phyloP scores from a whole-genome alignment of 2,797 vertebrate genomes.

The Pantherophis vulpinus region DNA sequence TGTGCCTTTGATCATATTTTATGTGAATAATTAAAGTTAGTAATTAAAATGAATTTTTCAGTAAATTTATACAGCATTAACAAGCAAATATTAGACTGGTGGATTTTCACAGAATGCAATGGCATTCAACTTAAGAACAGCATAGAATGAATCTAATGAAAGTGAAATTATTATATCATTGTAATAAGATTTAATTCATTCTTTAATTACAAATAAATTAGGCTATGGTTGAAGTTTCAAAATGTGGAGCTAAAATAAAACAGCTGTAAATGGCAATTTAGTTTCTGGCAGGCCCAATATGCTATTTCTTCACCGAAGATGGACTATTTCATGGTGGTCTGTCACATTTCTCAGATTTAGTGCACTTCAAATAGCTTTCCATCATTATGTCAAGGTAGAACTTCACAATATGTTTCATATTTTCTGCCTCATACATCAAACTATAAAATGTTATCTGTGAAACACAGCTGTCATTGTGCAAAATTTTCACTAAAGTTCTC shows the following conservation, averaged over 20 bases:
- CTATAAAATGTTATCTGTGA: constrained; percentile 71
- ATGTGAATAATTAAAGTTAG: constrained; percentile 1
- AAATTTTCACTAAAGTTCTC: constrained; percentile 76
- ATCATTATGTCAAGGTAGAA: constrained; percentile 71
- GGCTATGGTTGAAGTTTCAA: not conserved
- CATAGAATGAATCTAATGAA: not conserved
- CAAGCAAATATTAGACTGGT: not conserved
- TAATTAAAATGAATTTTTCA: constrained; percentile 6
- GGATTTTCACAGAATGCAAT: not conserved
- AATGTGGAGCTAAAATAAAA: constrained; percentile 20
- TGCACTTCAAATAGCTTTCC: constrained; percentile 59
- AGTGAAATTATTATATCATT: not conserved
- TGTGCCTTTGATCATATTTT: not conserved
- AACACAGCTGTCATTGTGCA: constrained; percentile 71
- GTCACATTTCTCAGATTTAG: constrained; percentile 57
- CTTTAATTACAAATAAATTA: not conserved
- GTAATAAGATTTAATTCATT: not conserved
- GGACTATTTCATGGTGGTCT: constrained; percentile 55
- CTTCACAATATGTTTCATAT: constrained; percentile 77
- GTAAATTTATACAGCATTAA: not conserved
- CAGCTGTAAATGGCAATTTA: constrained; percentile 12
- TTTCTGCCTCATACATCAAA: constrained; percentile 79
- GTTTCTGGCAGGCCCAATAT: constrained; percentile 32
- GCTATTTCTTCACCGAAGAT: not conserved
- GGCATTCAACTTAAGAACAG: not conserved